phyloP scores from a whole-genome alignment of 2,113 vertebrate genomes.

The Nicator chloris region DNA sequence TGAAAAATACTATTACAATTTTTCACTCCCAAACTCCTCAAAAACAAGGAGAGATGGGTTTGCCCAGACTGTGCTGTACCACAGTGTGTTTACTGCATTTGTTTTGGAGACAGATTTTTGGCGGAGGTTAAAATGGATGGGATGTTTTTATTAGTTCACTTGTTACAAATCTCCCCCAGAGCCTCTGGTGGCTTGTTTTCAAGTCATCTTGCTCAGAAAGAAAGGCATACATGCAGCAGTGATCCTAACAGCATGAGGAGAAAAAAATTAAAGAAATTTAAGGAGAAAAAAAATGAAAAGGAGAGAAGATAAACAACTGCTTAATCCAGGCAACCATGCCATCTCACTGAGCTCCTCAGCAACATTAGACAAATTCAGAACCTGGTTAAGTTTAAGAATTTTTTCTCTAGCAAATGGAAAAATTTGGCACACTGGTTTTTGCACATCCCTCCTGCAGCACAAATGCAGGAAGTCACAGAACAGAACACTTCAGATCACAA shows the following conservation, averaged over 20 bases:
- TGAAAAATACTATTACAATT: not conserved
- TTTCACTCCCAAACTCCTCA: not conserved
- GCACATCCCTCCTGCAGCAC: not conserved
- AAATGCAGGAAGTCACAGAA: not conserved
- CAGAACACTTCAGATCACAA: not conserved
- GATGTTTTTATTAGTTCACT: not conserved
- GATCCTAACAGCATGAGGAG: not conserved
- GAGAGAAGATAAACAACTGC: not conserved
- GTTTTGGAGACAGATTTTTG: conserved; percentile 6
- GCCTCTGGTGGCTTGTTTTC: not conserved
- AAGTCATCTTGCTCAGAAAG: conserved; percentile 37
- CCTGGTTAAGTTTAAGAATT: not conserved
- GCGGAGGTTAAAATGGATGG: not conserved
- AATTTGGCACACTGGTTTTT: not conserved
- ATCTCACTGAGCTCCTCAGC: not conserved
- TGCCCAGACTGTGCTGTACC: conserved; percentile 27
- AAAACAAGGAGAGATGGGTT: not conserved
- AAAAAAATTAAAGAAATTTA: not conserved
- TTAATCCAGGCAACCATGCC: not conserved
- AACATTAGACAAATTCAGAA: not conserved
- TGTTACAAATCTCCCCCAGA: conserved; percentile 10
- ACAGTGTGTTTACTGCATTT: conserved; percentile 10
- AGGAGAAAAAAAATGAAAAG: not conserved
- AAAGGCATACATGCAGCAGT: not conserved
- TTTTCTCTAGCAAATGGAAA: not conserved